These are phyloP conservation scores for Drosophila melanocephala DNA, from an alignment of 2,888 invertebrate genomes.

Conservation along the genomic window DNA sequence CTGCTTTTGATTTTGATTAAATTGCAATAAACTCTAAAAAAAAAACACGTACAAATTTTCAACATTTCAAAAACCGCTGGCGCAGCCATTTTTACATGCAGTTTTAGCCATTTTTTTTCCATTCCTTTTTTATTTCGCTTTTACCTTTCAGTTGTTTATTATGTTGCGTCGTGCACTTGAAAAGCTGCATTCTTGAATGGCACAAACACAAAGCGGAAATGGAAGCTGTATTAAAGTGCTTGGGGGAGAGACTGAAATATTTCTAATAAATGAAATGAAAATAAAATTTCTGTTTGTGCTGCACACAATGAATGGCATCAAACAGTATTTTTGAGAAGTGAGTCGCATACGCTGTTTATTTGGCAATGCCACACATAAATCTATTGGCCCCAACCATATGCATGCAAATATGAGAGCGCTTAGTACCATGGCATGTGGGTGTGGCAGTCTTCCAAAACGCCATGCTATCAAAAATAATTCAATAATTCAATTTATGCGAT, in stretches of 20 bases:
- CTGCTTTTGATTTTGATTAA: not conserved
- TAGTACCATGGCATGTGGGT: conserved; percentile 20
- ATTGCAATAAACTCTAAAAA: not conserved
- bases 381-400: conserved; percentile 24
- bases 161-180: conserved; percentile 57
- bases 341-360: conserved; percentile 57
- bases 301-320: conserved; percentile 68
- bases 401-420: conserved; percentile 35
- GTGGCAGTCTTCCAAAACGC: conserved; percentile 33
- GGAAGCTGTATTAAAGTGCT: conserved; percentile 44
- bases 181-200: conserved; percentile 38
- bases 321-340: conserved; percentile 40
- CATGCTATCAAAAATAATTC: conserved; percentile 70
- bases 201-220: conserved; percentile 54
- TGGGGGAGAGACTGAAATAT: conserved; percentile 20
- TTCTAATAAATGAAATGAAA: conserved; percentile 67
- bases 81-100: conserved; percentile 17
- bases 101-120: conserved; percentile 28
- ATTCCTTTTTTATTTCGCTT: conserved; percentile 5
- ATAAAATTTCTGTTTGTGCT: conserved; percentile 59
- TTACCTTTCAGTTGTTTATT: conserved; percentile 44
- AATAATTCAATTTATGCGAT: conserved; percentile 76
- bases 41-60: not conserved
- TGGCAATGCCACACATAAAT: conserved; percentile 52
- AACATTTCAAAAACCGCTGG: not conserved